Conservation (phyloP, 1,140 invertebrate species). For the Pygmarrhopalites habei region DNA sequence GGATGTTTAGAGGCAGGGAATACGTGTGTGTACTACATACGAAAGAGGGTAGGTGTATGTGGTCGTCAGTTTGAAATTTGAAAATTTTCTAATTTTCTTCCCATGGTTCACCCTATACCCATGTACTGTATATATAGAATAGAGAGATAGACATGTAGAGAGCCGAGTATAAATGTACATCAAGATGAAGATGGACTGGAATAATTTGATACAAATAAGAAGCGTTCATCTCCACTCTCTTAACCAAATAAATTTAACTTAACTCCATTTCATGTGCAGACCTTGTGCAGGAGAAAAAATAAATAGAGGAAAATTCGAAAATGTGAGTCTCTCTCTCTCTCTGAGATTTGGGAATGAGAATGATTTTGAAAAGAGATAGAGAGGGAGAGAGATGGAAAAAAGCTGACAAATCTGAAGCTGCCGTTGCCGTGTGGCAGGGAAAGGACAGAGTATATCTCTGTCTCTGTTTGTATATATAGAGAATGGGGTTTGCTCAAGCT, state of each 20-base stretch:
- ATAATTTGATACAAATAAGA: neutral
- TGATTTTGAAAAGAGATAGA: too few species aligned
- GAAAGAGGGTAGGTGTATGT: neutral
- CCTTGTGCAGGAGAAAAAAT: constrained; percentile 2
- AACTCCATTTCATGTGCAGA: constrained; percentile 26
- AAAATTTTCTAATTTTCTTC: neutral
- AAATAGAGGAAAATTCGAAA: neutral
- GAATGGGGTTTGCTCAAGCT: neutral
- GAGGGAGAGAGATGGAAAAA: neutral
- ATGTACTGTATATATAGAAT: too few species aligned
- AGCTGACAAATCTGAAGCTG: neutral
- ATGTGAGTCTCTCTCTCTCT: too few species aligned
- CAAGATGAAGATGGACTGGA: neutral
- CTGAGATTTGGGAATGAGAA: too few species aligned
- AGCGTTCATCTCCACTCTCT: neutral
- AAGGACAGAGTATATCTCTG: neutral
- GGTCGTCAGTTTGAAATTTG: neutral
- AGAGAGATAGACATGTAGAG: too few species aligned
- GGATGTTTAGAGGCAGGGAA: too few species aligned
- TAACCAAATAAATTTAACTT: constrained; percentile 32
- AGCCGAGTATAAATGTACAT: too few species aligned
- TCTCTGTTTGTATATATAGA: neutral
- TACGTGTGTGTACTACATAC: too few species aligned
- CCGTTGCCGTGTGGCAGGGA: neutral
- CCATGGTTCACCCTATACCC: neutral